Evolutionary conservation across 2,113 vertebrate genomes (phyloP).

Genomic region (Megaceryle maxima): DNA sequence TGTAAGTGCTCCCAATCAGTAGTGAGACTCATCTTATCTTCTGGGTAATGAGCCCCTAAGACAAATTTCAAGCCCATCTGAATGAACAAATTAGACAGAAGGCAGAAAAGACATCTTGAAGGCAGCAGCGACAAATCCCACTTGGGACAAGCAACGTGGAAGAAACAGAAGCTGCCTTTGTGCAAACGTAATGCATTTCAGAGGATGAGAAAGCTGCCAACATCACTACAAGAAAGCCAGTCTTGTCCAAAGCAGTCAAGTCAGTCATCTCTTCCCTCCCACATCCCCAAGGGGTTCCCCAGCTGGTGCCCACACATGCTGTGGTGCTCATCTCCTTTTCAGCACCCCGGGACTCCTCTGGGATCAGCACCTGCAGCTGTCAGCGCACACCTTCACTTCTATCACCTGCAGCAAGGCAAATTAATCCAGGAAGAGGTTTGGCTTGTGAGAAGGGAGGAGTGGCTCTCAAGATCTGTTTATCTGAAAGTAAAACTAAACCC

Average conservation of each 20-base stretch:
- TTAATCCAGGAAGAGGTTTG: background rate
- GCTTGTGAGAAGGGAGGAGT: background rate
- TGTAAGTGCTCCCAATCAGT: background rate
- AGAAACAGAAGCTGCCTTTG: slow-evolving; percentile 20
- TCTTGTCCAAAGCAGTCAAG: background rate
- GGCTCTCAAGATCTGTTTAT: background rate
- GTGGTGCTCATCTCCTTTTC: rapidly evolving
- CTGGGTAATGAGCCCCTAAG: background rate
- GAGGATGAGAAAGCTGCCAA: background rate
- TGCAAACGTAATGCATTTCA: background rate
- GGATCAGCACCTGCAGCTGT: background rate
- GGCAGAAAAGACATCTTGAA: background rate
- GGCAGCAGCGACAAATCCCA: background rate
- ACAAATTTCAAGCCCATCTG: background rate
- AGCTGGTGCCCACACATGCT: background rate
- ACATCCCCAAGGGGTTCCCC: background rate
- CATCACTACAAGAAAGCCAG: background rate
- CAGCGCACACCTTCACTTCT: background rate
- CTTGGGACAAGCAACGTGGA: background rate
- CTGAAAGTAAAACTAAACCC: slow-evolving; percentile 28
- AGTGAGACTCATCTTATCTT: background rate
- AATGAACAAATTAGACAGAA: background rate
- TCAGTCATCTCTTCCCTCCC: background rate
- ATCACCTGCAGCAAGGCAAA: background rate
- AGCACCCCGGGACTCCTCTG: background rate